These are phyloP conservation scores for Rhinichthys klamathensis DNA, from an alignment of 2,113 vertebrate genomes.

Conservation along the genomic window DNA sequence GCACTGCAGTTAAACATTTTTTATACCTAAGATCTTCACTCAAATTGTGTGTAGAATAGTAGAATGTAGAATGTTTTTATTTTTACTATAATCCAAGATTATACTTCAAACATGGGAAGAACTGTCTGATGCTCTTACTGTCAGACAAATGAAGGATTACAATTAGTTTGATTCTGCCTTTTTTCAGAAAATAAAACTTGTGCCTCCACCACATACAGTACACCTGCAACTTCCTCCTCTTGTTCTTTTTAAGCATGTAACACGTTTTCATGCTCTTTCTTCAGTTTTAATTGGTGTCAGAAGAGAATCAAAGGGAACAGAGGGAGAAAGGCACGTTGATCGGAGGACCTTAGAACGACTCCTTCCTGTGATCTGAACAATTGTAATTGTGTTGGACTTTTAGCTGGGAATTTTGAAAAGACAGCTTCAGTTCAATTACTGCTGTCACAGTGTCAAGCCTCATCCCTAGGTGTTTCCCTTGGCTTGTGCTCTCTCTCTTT, in stretches of 20 bases:
- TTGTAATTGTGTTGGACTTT: conserved; percentile 68
- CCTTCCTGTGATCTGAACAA: conserved; percentile 66
- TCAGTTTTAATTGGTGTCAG: conserved; percentile 68
- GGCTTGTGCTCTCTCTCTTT: conserved; percentile 20
- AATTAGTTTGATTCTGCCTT: conserved; percentile 33
- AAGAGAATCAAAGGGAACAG: conserved; percentile 61
- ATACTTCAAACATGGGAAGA: conserved; percentile 43
- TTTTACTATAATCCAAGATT: conserved; percentile 43
- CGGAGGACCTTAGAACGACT: conserved; percentile 45
- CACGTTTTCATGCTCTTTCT: conserved; percentile 46
- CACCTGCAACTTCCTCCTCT: conserved; percentile 56
- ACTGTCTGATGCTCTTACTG: conserved; percentile 32
- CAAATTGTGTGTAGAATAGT: conserved; percentile 20
- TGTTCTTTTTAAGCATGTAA: conserved; percentile 57
- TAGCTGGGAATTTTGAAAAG: conserved; percentile 60
- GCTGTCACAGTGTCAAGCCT: conserved; percentile 58
- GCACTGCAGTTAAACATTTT: conserved; percentile 8
- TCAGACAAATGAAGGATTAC: conserved; percentile 43
- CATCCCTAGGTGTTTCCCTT: conserved; percentile 53
- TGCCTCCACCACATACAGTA: not conserved
- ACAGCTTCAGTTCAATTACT: conserved; percentile 58
- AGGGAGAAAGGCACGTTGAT: conserved; percentile 40
- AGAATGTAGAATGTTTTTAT: not conserved
- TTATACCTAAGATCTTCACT: conserved; percentile 8
- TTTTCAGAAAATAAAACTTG: conserved; percentile 35